phyloP scores from a whole-genome alignment of 2,888 invertebrate species.

The Drepanosiphum platanoidis region DNA sequence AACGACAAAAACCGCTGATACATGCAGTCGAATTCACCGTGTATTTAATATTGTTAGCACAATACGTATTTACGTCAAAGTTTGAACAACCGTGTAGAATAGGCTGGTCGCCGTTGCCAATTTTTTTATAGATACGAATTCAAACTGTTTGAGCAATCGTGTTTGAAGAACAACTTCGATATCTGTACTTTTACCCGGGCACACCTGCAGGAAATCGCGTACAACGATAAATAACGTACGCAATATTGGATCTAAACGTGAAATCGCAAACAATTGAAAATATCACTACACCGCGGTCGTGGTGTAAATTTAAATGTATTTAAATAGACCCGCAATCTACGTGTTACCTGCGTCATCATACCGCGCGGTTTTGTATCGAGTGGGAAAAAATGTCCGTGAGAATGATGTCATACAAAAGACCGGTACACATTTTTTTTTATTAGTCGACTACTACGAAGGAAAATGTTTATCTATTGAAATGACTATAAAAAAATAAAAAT shows the following conservation, averaged over 20 bases:
- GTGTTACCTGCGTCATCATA: not conserved
- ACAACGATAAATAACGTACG: not conserved
- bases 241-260: not conserved
- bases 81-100: too few relatives aligned
- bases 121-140: too few relatives aligned
- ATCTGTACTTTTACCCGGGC: too few relatives aligned
- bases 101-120: too few relatives aligned
- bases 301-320: not conserved
- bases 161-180: not conserved
- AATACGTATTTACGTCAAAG: too few relatives aligned
- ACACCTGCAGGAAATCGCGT: too few relatives aligned
- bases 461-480: constrained; percentile 6
- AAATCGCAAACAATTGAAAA: not conserved
- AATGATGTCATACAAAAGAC: not conserved
- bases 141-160: too few relatives aligned
- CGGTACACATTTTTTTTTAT: not conserved
- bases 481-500: constrained; percentile 2
- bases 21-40: too few relatives aligned
- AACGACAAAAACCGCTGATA: too few relatives aligned
- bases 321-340: too few relatives aligned
- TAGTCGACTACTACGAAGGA: constrained; percentile 4
- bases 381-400: not conserved
- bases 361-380: not conserved
- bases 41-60: too few relatives aligned
- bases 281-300: not conserved